A percentile compares a stretch with the other conserved stretches of the same genome.
Conservation (phyloP, 2,113 vertebrate species). For the Odobenus rosmarus region DNA sequence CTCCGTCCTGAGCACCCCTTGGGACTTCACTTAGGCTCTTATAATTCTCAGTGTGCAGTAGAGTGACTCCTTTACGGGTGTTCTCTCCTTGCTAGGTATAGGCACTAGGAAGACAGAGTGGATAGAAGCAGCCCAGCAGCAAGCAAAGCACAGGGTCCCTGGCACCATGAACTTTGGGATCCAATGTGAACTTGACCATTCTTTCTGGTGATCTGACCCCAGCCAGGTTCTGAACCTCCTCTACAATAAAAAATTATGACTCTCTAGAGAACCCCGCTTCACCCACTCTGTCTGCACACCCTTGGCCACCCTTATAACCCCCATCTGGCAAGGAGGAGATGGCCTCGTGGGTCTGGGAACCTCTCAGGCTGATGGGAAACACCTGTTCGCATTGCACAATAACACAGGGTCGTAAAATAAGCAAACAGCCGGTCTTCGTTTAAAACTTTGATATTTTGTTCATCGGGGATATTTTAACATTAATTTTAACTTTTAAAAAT, state of each 20-base stretch:
- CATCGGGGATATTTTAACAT: background rate
- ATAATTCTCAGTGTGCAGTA: background rate
- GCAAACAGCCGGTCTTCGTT: background rate
- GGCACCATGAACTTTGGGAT: background rate
- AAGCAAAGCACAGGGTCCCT: background rate
- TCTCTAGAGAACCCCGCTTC: background rate
- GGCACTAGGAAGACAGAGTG: background rate
- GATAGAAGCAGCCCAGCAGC: background rate
- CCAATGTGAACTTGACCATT: background rate
- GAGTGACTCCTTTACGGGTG: accelerated
- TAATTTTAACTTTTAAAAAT: background rate
- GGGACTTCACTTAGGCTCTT: background rate
- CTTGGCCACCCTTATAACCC: background rate
- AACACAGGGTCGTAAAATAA: background rate
- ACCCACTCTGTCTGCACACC: background rate
- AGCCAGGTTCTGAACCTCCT: background rate
- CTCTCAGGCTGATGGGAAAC: background rate
- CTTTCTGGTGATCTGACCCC: background rate
- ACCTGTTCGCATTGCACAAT: background rate
- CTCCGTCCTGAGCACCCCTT: background rate
- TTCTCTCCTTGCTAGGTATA: background rate
- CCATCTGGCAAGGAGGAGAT: background rate
- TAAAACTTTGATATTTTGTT: background rate
- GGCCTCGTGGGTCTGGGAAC: background rate
- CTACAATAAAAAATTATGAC: background rate